Conservation (phyloP, 2,888 invertebrate genomes). For the Aspidapion aeneum region DNA sequence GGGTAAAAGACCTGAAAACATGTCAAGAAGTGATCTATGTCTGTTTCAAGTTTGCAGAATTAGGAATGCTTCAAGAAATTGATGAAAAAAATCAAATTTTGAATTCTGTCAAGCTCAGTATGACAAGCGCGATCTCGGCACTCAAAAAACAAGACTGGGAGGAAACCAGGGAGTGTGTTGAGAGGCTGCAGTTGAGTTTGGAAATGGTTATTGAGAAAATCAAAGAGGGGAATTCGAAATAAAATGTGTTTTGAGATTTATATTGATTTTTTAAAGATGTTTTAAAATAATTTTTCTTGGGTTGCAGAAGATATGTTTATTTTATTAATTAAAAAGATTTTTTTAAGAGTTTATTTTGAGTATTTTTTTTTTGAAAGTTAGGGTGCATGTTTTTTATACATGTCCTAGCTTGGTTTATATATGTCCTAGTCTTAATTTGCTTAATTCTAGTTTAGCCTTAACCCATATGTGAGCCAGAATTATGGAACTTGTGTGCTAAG, state of each 20-base stretch:
- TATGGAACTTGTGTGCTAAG: slow-evolving; percentile 82
- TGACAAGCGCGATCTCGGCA: slow-evolving; percentile 44
- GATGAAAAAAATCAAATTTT: slow-evolving; percentile 38
- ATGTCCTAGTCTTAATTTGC: no score
- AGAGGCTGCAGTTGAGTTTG: slow-evolving; percentile 35
- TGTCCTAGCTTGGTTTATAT: no score
- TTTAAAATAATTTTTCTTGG: no score
- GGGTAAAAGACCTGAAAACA: slow-evolving; percentile 56
- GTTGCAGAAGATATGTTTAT: no score
- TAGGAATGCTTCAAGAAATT: slow-evolving; percentile 52
- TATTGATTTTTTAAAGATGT: no score
- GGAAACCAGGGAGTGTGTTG: slow-evolving; percentile 40
- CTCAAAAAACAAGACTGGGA: slow-evolving; percentile 46
- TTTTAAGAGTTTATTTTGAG: no score
- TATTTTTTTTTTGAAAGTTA: no score
- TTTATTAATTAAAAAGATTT: no score
- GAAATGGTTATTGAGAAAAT: slow-evolving; percentile 32
- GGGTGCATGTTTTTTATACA: no score
- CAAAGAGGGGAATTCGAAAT: slow-evolving; percentile 22
- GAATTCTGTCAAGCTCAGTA: slow-evolving; percentile 40
- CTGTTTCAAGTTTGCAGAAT: slow-evolving; percentile 56
- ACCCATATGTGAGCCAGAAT: slow-evolving; percentile 66
- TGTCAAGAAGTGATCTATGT: slow-evolving; percentile 61
- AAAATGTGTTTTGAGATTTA: no score
- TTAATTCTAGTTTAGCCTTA: no score